Percentiles rank a stretch among this genome's conserved stretches.
phyloP scores from a whole-genome alignment of 23 tunicate genomes.

The Trididemnum clinides region DNA sequence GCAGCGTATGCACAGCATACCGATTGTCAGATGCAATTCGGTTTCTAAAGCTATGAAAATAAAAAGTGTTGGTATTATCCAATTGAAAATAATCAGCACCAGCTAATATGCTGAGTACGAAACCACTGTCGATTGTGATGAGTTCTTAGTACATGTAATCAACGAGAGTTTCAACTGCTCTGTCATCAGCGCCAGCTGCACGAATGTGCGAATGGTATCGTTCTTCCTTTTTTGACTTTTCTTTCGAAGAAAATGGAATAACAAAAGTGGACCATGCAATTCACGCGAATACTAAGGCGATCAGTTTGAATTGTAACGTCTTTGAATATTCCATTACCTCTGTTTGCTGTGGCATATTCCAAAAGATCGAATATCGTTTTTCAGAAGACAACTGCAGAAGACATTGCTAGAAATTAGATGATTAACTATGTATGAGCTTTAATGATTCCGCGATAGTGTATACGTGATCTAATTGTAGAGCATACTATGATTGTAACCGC shows the following conservation, averaged over 20 bases:
- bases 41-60: background rate
- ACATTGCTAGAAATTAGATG: too few species aligned
- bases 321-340: background rate
- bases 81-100: background rate
- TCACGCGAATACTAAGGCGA: background rate
- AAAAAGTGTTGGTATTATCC: background rate
- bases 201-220: background rate
- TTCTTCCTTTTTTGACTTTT: background rate
- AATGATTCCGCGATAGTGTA: too few species aligned
- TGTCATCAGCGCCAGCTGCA: background rate
- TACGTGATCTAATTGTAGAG: too few species aligned
- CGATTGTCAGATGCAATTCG: background rate
- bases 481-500: too few species aligned
- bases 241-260: background rate
- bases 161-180: background rate
- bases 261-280: background rate
- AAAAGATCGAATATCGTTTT: too few species aligned
- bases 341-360: background rate
- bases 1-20: too few species aligned
- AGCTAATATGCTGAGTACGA: background rate
- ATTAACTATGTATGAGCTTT: too few species aligned
- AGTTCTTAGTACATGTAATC: background rate
- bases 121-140: background rate
- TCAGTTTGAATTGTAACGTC: background rate
- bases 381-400: too few species aligned